These are phyloP conservation scores for Octodon degus DNA, from an alignment of 2,113 vertebrate genomes.

Conservation along the genomic window DNA sequence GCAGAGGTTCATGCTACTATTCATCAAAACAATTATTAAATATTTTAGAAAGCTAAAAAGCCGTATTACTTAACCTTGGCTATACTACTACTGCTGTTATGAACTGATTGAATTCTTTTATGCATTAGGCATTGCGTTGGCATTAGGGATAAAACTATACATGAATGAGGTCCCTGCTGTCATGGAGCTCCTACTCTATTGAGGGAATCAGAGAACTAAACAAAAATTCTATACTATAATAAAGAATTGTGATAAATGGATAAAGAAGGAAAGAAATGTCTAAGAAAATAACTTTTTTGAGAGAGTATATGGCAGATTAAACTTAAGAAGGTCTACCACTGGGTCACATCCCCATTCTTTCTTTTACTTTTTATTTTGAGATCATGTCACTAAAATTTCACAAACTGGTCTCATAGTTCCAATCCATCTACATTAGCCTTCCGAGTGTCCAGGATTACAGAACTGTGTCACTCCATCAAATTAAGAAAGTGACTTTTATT, in stretches of 20 bases:
- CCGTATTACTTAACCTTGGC: not conserved
- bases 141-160: not conserved
- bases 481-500: conserved; percentile 10
- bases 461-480: not conserved
- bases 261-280: not conserved
- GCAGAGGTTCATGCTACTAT: not conserved
- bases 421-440: not conserved
- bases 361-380: not conserved
- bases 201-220: not conserved
- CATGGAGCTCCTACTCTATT: not conserved
- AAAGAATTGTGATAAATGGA: not conserved
- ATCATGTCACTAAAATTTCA: not conserved
- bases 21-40: conserved; percentile 40
- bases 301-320: not conserved
- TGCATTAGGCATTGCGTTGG: not conserved
- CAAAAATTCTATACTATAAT: not conserved
- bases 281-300: not conserved
- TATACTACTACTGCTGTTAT: not conserved
- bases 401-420: not conserved
- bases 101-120: not conserved
- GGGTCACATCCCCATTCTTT: not conserved
- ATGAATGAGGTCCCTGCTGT: not conserved
- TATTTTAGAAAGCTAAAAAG: conserved; percentile 29
- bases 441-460: not conserved
- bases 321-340: not conserved